Base-by-base conservation (phyloP, 1,140 invertebrate genomes). In the Achatina immaculata region DNA sequence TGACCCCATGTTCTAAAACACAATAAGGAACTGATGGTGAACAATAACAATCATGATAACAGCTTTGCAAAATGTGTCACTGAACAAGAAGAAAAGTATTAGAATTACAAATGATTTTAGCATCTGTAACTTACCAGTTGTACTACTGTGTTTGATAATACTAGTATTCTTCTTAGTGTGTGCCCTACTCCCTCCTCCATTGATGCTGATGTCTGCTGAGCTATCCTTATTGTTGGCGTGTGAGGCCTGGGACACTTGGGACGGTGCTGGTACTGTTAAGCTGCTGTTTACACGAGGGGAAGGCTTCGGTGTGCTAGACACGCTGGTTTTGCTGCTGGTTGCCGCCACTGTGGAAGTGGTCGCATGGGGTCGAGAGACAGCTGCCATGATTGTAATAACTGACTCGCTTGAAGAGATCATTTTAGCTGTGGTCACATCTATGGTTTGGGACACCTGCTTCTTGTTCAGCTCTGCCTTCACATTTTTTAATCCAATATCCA, bases 61-160 rank as follows among this genome's bases (percentile, higher is more conserved):
- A n/a, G n/a, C n/a, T n/a, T n/a, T n/a, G n/a, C n/a, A n/a, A n/a
- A n/a, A n/a, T n/a, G n/a, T n/a, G n/a, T n/a, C n/a, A n/a, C n/a
- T n/a, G n/a, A n/a, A n/a, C n/a, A n/a, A n/a, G n/a, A n/a, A n/a
- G n/a, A n/a, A n/a, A n/a, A n/a, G n/a, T n/a, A n/a, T n/a, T n/a
- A n/a, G n/a, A n/a, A n/a, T n/a, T n/a, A n/a, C n/a, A n/a, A n/a
- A n/a, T n/a, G n/a, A n/a, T n/a, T n/a, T n/a, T n/a, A n/a, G n/a
- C n/a, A n/a, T n/a, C n/a, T 7, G 16, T 14, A 28, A 62, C 68
- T 55, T 80, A 80, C 78, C 78, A 36, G 78, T 80, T 31, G 78
- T 71, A 55, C 66, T 55, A 68, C 78, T 80, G 0, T 81, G 81
- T 51, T 83, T 83, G 0, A 81, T 78, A 73, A 83, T 71, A 68